Evolutionary conservation across 2,113 vertebrate genomes (phyloP).

Genomic region (Cariama cristata): DNA sequence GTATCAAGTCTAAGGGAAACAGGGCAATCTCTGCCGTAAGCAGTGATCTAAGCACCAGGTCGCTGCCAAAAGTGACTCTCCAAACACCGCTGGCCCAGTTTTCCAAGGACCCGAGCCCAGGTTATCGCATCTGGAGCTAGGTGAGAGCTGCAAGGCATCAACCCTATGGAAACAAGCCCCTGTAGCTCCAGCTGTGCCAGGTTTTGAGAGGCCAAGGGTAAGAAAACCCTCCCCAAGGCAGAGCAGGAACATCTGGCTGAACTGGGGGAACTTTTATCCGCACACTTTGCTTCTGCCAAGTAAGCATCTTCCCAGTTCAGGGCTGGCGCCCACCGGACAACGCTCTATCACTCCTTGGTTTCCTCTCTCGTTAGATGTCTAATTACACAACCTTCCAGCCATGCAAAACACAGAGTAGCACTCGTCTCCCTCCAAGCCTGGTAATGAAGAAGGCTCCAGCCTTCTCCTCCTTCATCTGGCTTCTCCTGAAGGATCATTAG

Average conservation of each 20-base stretch:
- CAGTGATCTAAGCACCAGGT: background rate
- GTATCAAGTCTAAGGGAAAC: background rate
- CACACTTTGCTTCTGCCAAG: background rate
- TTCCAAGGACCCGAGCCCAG: rapidly evolving
- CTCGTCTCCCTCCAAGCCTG: background rate
- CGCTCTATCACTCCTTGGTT: background rate
- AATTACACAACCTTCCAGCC: slow-evolving; percentile 33
- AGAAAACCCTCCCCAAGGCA: background rate
- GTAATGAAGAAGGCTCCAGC: slow-evolving; percentile 34
- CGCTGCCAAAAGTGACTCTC: background rate
- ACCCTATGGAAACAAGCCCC: rapidly evolving
- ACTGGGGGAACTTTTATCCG: background rate
- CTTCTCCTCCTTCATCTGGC: slow-evolving; percentile 54
- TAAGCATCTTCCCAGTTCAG: background rate
- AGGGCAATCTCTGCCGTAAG: background rate
- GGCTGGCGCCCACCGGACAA: background rate
- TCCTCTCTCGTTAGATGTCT: background rate
- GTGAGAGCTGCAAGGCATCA: background rate
- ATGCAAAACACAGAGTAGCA: slow-evolving; percentile 5
- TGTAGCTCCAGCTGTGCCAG: background rate
- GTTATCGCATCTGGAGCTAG: background rate
- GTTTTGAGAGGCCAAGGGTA: background rate
- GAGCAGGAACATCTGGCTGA: background rate
- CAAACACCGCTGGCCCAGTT: background rate
- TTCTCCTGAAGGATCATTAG: slow-evolving; percentile 73